Base-by-base conservation (phyloP, 2,113 vertebrate genomes). In the Acrocephalus kingi region DNA sequence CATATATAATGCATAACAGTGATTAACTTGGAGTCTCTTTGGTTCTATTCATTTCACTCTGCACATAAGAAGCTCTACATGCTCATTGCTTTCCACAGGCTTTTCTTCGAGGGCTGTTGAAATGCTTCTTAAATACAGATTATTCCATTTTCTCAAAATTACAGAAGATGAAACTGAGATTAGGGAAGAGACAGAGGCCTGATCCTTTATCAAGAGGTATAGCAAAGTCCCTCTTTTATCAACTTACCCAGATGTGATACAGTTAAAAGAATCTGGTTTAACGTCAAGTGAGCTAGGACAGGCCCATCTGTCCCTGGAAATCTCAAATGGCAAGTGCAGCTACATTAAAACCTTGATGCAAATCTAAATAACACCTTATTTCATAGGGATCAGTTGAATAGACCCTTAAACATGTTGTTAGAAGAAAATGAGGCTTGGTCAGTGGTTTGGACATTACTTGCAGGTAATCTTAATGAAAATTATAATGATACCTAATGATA, bases 51-150 rank as follows among this genome's bases (percentile, higher is more conserved):
- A 35, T 35, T 35, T 35, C 35, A 35, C 14, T 24, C 43, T 1
- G 1, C 11, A 4, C 0, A 1, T 2, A 5, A 20, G 35, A 33
- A 79, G 9, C 11, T 77, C 62, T 22, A 5, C 5, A 3, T 4
- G 8, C 11, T 78, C 2, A 0, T 23, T 41, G 43, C 8, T 74
- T 66, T 62, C 59, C 27, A 5, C 5, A 15, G 23, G 35, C 2
- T 55, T 89, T 87, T 67, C 39, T 17, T 45, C 43, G 15, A 17
- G 49, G 33, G 51, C 33, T 80, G 37, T 39, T 66, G 9, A 79
- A 74, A 37, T 21, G 15, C 18, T 80, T 59, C 67, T 56, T 39
- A 72, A 52, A 68, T 2, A 23, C 21, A 31, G 51, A 46, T 90
- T 33, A 14, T 39, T 89, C 14, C 2, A 28, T 68, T 69, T 76